These are phyloP conservation scores for Leptogaster cylindrica DNA, from an alignment of 2,888 invertebrate species.

Conservation along the genomic window DNA sequence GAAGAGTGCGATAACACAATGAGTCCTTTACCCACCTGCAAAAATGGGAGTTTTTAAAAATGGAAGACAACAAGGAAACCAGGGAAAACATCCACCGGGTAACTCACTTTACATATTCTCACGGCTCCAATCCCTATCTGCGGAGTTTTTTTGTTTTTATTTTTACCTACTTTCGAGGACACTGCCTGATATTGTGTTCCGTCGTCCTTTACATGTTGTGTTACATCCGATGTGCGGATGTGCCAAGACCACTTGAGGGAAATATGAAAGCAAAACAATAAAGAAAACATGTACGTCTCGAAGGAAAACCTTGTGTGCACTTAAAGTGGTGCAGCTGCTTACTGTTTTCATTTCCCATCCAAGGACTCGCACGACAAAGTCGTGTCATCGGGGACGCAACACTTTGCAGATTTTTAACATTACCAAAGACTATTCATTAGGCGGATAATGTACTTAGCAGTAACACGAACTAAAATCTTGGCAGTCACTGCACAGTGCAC, in stretches of 20 bases:
- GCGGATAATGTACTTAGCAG: background rate
- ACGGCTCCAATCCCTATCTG: conserved; percentile 12
- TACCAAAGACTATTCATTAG: background rate
- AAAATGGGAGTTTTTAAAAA: conserved; percentile 16
- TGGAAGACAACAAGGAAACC: too few species aligned
- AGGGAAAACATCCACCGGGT: background rate
- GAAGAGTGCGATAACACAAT: conserved; percentile 14
- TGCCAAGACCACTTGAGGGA: background rate
- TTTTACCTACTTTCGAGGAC: conserved; percentile 2
- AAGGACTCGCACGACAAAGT: background rate
- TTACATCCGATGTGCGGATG: background rate
- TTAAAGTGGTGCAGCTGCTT: background rate
- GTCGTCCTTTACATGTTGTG: background rate
- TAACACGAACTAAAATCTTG: too few species aligned
- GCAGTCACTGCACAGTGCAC: too few species aligned
- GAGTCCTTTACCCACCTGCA: background rate
- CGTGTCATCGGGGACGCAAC: background rate
- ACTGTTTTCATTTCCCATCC: background rate
- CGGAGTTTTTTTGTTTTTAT: too few species aligned
- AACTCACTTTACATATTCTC: conserved; percentile 26
- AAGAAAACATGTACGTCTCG: background rate
- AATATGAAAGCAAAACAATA: conserved; percentile 1
- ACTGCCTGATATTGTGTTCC: conserved; percentile 1
- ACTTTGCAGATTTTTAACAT: background rate
- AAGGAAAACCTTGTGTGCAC: background rate